Evolutionary conservation across 2,113 vertebrate species (phyloP), one percentile per base, ranked within the genome.

Genomic region (Oenanthe melanoleuca): DNA sequence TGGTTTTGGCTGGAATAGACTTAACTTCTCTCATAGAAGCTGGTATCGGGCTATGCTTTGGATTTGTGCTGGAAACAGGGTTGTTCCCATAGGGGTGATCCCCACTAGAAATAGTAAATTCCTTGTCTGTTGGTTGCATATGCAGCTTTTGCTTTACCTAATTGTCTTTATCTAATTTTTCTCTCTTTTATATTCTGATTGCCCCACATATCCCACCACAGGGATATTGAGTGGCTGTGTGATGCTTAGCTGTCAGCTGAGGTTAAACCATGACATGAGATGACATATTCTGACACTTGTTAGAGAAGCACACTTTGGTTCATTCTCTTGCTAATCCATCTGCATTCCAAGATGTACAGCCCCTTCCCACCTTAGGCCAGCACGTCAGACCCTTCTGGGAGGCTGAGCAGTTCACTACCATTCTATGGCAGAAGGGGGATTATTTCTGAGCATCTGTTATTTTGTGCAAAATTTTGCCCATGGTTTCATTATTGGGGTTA

Each of bases 161-260:
- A 38, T 6, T 44, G 37, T 17, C 49, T 64, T 88, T 26, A 88
- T 34, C 21, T 80, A 29, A 21, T 37, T 64, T 78, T 64, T 78
- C 26, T 64, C 15, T 33, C 49, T 64, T 37, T 37, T 8, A 49
- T 50, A 44, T 21, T 70, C 19, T 16, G 12, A 29, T 5, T 71
- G 12, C 7, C 4, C 14, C 26, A 7, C 2, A 5, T 14, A 21
- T 29, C 23, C 26, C 15, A 55, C 19, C 10, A 42, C 0, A 1
- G 21, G 14, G 21, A n/a, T 45, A 42, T 0, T 42, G 17, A 77
- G 56, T 24, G 29, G 21, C 55, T 63, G 7, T 18, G 25, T 34
- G 31, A 34, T 29, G 29, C 25, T 50, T 20, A 49, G 22, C 1
- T 53, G 33, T 25, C 5, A 23, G 4, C 29, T 63, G 34, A 3